These are phyloP conservation scores for Gymnocephalus cernua DNA, from an alignment of 2,113 vertebrate genomes.

Conservation along the genomic window DNA sequence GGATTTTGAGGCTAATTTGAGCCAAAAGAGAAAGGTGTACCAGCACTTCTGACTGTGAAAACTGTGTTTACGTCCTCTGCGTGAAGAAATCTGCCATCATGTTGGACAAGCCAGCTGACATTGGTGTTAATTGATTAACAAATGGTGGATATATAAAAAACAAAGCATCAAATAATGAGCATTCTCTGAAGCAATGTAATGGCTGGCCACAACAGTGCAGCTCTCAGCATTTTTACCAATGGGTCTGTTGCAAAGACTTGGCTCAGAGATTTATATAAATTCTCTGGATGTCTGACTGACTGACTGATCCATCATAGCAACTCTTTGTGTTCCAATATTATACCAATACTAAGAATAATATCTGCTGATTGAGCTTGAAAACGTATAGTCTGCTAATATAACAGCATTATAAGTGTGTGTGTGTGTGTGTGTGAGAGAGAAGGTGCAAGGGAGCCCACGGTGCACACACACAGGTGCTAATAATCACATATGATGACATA, in stretches of 20 bases:
- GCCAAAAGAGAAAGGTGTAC: slow-evolving; percentile 45
- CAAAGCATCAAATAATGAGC: neutral
- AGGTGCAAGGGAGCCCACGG: neutral
- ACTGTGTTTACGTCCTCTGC: neutral
- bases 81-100: neutral
- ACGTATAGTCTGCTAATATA: slow-evolving; percentile 17
- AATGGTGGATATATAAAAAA: neutral
- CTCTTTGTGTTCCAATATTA: slow-evolving; percentile 27
- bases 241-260: slow-evolving; percentile 33
- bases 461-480: slow-evolving; percentile 81
- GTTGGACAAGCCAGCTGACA: neutral
- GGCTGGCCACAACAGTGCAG: slow-evolving; percentile 25
- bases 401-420: slow-evolving; percentile 21
- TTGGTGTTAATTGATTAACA: slow-evolving; percentile 20
- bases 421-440: slow-evolving; percentile 11
- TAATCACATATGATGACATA: slow-evolving; percentile 78
- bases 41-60: slow-evolving; percentile 38
- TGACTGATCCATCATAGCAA: slow-evolving; percentile 40
- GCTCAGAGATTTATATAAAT: slow-evolving; percentile 18
- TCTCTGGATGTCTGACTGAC: slow-evolving; percentile 36
- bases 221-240: slow-evolving; percentile 44
- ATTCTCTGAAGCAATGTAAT: slow-evolving; percentile 1
- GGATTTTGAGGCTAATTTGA: slow-evolving; percentile 9
- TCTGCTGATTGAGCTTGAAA: slow-evolving; percentile 53
- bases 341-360: slow-evolving; percentile 20